Evolutionary conservation across 1,140 invertebrate species (phyloP), one percentile per base, ranked within the genome.

Genomic region (Tetramorium alpestre): DNA sequence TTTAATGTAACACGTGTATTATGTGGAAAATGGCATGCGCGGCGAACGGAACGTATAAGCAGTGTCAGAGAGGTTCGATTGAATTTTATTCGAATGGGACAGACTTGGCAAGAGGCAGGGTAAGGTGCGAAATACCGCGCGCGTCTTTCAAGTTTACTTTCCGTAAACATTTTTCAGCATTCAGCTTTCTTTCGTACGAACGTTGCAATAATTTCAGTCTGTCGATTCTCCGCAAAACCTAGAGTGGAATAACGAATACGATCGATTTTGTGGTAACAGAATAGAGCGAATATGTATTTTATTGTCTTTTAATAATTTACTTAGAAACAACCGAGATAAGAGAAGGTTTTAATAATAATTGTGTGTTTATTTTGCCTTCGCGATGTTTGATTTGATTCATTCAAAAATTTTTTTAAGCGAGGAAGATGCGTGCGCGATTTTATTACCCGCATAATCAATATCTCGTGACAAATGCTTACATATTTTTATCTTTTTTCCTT

Each of bases 1-100:
- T 62, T 84, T 84, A 84, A 84, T 84, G 54, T 84, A 65, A 47
- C 81, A 28, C 60, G 33, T 33, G 51, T 64, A 65, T 76, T 78
- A 78, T 47, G 33, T 64, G 22, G 25, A 33, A 78, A 85, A 84
- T 60, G 67, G 18, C 7, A 33, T 44, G 80, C 56, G 7, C 49
- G 44, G 22, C 10, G 11, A 44, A 56, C 64, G 49, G n/a, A 3
- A 67, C 33, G 33, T 72, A 22, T 51, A 18, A 33, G 18, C 18
- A 13, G 16, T 44, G 38, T 73, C 54, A 22, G 67, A 8, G 11
- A 33, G 69, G 41, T 56, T 58, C 49, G 78, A 81, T 81, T 69
- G 49, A 58, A 81, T 84, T 84, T 49, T 33, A 62, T 75, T 60
- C 7, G 54, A 22, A 73, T 38, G 5, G 25, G 77, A 49, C 25